Evolutionary conservation across 2,113 vertebrate species (phyloP), one percentile per base, ranked within the genome.

Genomic region (Sinocyclocheilus rhinocerous): DNA sequence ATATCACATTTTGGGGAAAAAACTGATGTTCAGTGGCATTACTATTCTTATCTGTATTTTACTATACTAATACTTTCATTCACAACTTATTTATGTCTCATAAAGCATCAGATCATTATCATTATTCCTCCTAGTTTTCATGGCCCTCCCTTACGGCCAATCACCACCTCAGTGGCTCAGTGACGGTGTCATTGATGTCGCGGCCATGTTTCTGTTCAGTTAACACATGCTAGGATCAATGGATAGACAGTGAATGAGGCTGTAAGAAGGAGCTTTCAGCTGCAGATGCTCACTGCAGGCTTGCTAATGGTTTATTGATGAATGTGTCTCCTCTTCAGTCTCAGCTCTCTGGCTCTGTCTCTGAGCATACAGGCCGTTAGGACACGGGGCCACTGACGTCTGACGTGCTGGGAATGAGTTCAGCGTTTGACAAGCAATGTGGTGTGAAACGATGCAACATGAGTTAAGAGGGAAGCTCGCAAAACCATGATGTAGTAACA

Each of bases 291-390:
- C 81, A 59, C 48, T 59, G 45, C 57, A 67, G 75, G 48, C 72
- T 70, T 26, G 81, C 87, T 90, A 90, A 90, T 90, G 85, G 89
- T 85, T 90, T 90, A 90, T 90, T 88, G 89, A 90, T 88, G 72
- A 88, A 90, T 80, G 70, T 87, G 89, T 88, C 87, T 87, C 78
- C 87, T 70, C 76, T 85, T 90, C 67, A 84, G 87, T 83, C 84
- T 87, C 83, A 84, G 85, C 85, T 88, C 85, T 80, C 76, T 85
- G 83, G 79, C 85, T 88, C 24, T 70, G 76, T 84, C 84, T 87
- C 78, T 83, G 76, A 39, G 85, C 84, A 72, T 81, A 24, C 18
- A 79, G 48, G 57, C 80, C 69, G 84, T 85, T 76, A 87, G 76
- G 85, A 82, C 85, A 81, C 9, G 20, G 76, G 83, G 86, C 61